These are phyloP conservation scores for Clamator glandarius DNA, from an alignment of 2,797 vertebrate genomes.

Conservation along the genomic window DNA sequence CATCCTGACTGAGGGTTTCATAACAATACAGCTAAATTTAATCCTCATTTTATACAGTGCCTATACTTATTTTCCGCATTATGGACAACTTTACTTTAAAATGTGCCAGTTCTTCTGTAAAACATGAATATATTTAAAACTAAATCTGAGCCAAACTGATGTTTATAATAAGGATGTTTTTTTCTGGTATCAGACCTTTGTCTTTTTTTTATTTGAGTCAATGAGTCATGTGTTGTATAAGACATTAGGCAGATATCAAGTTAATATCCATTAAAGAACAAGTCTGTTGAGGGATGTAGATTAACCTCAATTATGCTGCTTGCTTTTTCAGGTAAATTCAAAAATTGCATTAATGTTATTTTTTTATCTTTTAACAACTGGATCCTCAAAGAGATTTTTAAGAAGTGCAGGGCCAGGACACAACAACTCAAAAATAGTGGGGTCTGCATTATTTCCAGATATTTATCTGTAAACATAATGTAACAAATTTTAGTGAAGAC, in stretches of 20 bases:
- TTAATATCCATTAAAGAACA: neutral
- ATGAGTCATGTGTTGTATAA: neutral
- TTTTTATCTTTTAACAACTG: neutral
- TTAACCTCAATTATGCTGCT: neutral
- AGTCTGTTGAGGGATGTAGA: neutral
- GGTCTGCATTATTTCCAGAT: slow-evolving; percentile 61
- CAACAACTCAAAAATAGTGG: slow-evolving; percentile 55
- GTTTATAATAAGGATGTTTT: neutral
- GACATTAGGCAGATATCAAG: neutral
- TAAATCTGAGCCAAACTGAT: neutral
- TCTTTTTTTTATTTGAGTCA: neutral
- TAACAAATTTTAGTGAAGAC: neutral
- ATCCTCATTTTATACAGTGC: neutral
- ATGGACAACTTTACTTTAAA: neutral
- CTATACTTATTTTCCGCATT: neutral
- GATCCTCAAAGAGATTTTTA: neutral
- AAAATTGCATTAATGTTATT: neutral
- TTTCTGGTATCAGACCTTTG: neutral
- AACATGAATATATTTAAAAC: neutral
- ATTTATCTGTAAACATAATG: neutral
- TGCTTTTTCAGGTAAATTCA: neutral
- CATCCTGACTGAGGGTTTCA: neutral
- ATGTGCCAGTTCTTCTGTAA: neutral
- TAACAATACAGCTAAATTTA: neutral
- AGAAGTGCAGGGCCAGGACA: neutral